Evolutionary conservation across 2,888 invertebrate genomes (phyloP), one percentile per base, ranked within the genome.

Genomic region (Melieria crassipennis): DNA sequence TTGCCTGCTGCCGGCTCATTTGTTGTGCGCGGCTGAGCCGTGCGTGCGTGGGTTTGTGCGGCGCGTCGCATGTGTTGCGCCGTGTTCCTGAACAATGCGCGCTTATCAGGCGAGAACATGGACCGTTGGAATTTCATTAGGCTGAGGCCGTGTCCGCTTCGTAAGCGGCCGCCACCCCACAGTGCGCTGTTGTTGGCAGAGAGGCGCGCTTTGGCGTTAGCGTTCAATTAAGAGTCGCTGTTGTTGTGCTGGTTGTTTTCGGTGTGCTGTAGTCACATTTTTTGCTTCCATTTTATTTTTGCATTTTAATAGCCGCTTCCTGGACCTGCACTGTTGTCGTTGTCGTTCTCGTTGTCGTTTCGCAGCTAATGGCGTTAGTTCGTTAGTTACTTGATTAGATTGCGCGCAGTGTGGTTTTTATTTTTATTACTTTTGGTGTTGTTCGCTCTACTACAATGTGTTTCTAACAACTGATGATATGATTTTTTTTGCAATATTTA

Each of bases 31-130:
- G 45, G 10, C 9, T 42, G 42, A 16, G 42, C 43, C 13, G 58
- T 60, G 50, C 57, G 43, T 47, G 42, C 16, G 16, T 5, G 30
- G 30, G 46, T 65, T 46, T 56, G 46, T 55, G 13, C 56, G 43
- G 7, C 52, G 16, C 52, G 52, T 70, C 64, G 64, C 70, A 58
- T 70, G 70, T 48, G 58, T 63, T 69, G 42, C 55, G 48, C 56
- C 55, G 56, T 69, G 69, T 62, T 70, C 58, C 76, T 82, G 78
- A 81, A 80, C 82, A 82, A 82, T 81, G 81, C 78, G 66, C 73
- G 75, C 81, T 82, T 82, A 82, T 82, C 81, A 82, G 81, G 82
- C 81, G 82, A 82, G 79, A 82, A 81, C 82, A 82, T 82, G 81
- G 79, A 81, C 81, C 79, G 75, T 68, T 75, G 78, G 80, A 82